phyloP scores from a whole-genome alignment of 2,113 vertebrate genomes.

The Siniperca knerii region DNA sequence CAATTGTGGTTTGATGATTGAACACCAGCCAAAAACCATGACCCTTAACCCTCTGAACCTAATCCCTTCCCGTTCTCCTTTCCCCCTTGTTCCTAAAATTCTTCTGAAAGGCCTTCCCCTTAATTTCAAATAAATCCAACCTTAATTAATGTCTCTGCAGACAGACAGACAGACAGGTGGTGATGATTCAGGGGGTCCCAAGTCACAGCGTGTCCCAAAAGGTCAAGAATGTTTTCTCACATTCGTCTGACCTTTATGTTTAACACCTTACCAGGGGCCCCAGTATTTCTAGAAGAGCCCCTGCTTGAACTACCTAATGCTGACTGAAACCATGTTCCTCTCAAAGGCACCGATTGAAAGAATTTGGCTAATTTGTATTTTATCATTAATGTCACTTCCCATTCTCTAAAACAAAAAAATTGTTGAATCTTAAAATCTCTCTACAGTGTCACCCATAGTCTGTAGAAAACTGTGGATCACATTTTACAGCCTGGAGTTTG shows the following conservation, averaged over 20 bases:
- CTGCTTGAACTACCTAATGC: constrained; percentile 42
- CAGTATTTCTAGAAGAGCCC: constrained; percentile 18
- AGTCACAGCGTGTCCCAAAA: constrained; percentile 15
- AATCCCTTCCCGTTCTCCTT: constrained; percentile 15
- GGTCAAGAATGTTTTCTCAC: constrained; percentile 5
- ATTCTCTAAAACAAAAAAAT: constrained; percentile 9
- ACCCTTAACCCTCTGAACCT: constrained; percentile 47
- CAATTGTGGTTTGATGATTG: constrained; percentile 77
- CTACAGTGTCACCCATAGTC: not conserved
- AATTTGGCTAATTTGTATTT: not conserved
- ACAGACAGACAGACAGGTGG: constrained; percentile 32
- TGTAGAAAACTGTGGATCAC: not conserved
- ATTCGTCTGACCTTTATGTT: constrained; percentile 6
- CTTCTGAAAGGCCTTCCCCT: constrained; percentile 27
- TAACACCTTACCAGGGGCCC: constrained; percentile 3
- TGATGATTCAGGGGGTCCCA: constrained; percentile 47
- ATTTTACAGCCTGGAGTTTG: constrained; percentile 18
- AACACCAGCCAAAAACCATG: constrained; percentile 75
- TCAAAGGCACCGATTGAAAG: not conserved
- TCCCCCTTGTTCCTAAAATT: constrained; percentile 18
- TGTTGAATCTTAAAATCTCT: constrained; percentile 1
- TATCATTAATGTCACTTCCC: not conserved
- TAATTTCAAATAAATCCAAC: constrained; percentile 7
- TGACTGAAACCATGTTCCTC: constrained; percentile 27
- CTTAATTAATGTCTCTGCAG: constrained; percentile 4